Evolutionary conservation across 2,888 invertebrate species (phyloP), one percentile per base, ranked within the genome.

Genomic region (Ichneumon xanthorius): DNA sequence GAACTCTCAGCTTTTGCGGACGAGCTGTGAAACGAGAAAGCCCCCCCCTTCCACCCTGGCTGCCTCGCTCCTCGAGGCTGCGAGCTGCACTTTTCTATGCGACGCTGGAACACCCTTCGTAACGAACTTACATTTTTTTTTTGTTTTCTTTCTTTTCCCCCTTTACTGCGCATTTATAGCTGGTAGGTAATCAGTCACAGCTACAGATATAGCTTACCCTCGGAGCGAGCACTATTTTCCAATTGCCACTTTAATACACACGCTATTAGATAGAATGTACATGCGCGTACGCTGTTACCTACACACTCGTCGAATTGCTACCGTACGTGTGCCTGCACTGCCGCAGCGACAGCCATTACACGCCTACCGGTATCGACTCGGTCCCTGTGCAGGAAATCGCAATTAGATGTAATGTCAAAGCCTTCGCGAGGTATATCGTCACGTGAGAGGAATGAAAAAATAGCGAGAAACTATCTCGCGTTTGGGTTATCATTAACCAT

Each of bases 1-100:
- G 80, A 61, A 78, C 73, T 82, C 73, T 58, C 72, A 65, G 77
- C 77, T 86, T 79, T 86, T 80, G 58, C 68, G 77, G 83, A 86
- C 72, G 77, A 80, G 68, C 65, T 70, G 67, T 58, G 50, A 48
- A 72, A 67, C 50, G 67, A 61, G 50, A 78, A 78, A 30, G 33
- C 70, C 48, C 55, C 33, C 48, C 45, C 37, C 53, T 65, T 11
- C 61, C 53, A 40, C 48, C 3, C 26, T 45, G 6, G 55, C 48
- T 61, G 61, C 45, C 58, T 37, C n/a, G 53, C 65, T 30, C 16
- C 30, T 33, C 33, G 63, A 71, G 14, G 53, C 77, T 45, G 22
- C 33, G 14, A 75, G 70, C 75, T 70, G 63, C 70, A 55, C 70
- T 80, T 80, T 73, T 61, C 77, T 72, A 48, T 40, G 63, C 76